Percentiles rank a stretch among this genome's conserved stretches.
Evolutionary conservation across 2,797 vertebrate species (phyloP).

Genomic region (Melanotaenia maccullochi): DNA sequence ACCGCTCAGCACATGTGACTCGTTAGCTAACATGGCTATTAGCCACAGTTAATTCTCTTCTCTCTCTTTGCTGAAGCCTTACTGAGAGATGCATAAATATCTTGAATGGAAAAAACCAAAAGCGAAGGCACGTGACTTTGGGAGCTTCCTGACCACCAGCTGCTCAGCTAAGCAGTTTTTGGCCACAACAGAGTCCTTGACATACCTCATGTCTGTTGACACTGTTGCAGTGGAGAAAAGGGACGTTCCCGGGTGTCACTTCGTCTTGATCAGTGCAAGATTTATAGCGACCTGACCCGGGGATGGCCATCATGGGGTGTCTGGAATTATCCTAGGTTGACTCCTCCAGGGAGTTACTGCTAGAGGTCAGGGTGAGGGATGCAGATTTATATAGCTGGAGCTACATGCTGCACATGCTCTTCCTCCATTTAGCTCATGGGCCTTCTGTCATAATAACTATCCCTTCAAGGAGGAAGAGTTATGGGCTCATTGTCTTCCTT

Average conservation of each 20-base stretch:
- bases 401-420: constrained; percentile 56
- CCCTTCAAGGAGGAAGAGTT: constrained; percentile 74
- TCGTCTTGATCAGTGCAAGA: constrained; percentile 65
- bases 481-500: constrained; percentile 62
- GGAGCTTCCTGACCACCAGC: constrained; percentile 44
- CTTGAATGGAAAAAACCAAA: constrained; percentile 42
- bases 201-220: constrained; percentile 37
- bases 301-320: constrained; percentile 50
- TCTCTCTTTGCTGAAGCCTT: constrained; percentile 26
- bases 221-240: constrained; percentile 12
- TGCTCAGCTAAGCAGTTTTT: constrained; percentile 56
- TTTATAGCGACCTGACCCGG: constrained; percentile 74
- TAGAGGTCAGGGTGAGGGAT: constrained; percentile 70
- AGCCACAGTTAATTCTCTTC: constrained; percentile 58
- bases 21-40: constrained; percentile 69
- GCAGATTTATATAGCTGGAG: constrained; percentile 63
- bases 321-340: constrained; percentile 64
- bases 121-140: constrained; percentile 33
- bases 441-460: constrained; percentile 84
- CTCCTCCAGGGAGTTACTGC: constrained; percentile 43
- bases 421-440: constrained; percentile 92
- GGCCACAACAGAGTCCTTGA: constrained; percentile 55
- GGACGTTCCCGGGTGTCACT: constrained; percentile 52
- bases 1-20: constrained; percentile 63
- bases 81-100: constrained; percentile 50